A percentile compares a stretch with the other conserved stretches of the same genome.
Conservation (phyloP, 1,140 invertebrate species). For the Ceratina australensis region DNA sequence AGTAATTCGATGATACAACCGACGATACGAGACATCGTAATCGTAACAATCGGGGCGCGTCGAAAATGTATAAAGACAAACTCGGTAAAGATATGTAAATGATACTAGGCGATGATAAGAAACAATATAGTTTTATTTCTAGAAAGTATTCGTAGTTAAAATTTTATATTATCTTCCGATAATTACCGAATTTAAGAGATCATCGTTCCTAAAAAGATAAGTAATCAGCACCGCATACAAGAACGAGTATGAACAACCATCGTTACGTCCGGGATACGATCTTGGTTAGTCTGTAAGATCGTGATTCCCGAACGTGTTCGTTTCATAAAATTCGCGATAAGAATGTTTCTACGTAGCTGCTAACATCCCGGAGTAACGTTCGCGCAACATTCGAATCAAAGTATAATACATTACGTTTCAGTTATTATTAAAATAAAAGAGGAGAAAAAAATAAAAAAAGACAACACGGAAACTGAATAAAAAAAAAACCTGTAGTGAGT, state of each 20-base stretch:
- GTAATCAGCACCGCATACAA: not conserved
- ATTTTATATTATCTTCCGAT: constrained; percentile 3
- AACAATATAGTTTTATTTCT: constrained; percentile 11
- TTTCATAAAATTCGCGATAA: too few relatives aligned
- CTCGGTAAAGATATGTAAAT: constrained; percentile 21
- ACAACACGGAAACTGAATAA: not conserved
- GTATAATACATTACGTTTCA: too few relatives aligned
- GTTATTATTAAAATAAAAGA: too few relatives aligned
- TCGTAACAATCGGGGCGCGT: constrained; percentile 1
- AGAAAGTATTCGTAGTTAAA: not conserved
- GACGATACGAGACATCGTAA: constrained; percentile 1
- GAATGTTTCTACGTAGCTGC: too few relatives aligned
- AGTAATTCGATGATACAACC: not conserved
- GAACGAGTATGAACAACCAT: not conserved
- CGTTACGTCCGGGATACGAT: too few relatives aligned
- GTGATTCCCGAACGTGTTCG: too few relatives aligned
- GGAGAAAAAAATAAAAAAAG: too few relatives aligned
- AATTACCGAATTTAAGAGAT: not conserved
- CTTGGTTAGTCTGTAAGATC: too few relatives aligned
- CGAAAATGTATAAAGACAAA: constrained; percentile 30
- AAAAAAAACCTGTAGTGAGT: not conserved
- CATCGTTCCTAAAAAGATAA: not conserved
- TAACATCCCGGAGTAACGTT: too few relatives aligned
- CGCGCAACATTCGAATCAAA: too few relatives aligned
- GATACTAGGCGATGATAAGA: constrained; percentile 15